Conservation (phyloP, 2,113 vertebrate species). For the Hymenochirus boettgeri region DNA sequence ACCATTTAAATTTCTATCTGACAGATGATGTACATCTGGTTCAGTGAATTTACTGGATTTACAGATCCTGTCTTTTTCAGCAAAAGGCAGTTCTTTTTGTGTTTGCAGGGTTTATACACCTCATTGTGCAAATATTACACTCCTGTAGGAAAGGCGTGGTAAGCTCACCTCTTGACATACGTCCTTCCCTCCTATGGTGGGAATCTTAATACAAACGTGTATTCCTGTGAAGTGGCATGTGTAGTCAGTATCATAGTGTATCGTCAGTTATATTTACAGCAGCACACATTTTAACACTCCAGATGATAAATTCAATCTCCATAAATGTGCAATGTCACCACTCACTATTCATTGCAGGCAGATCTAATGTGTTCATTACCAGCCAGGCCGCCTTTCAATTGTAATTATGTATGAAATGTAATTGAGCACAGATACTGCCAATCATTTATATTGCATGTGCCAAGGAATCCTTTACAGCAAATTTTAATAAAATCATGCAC, state of each 20-base stretch:
- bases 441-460: no score
- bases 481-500: no score
- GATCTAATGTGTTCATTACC: neutral
- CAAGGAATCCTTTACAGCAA: no score
- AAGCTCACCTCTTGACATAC: neutral
- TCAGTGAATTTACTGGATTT: neutral
- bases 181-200: neutral
- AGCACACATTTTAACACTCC: neutral
- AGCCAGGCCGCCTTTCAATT: neutral
- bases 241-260: neutral
- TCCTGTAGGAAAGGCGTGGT: conserved; percentile 22
- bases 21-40: no score
- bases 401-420: no score
- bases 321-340: conserved; percentile 3
- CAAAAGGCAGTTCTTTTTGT: no score
- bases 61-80: neutral
- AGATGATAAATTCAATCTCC: neutral
- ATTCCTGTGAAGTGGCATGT: neutral
- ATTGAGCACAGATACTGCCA: neutral
- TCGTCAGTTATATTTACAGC: no score
- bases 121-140: no score
- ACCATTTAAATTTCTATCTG: no score
- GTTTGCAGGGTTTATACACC: neutral
- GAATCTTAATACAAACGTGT: neutral
- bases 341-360: neutral